Evolutionary conservation across 2,797 vertebrate genomes (phyloP), one percentile per base, ranked within the genome.

Genomic region (Siniperca undulata): DNA sequence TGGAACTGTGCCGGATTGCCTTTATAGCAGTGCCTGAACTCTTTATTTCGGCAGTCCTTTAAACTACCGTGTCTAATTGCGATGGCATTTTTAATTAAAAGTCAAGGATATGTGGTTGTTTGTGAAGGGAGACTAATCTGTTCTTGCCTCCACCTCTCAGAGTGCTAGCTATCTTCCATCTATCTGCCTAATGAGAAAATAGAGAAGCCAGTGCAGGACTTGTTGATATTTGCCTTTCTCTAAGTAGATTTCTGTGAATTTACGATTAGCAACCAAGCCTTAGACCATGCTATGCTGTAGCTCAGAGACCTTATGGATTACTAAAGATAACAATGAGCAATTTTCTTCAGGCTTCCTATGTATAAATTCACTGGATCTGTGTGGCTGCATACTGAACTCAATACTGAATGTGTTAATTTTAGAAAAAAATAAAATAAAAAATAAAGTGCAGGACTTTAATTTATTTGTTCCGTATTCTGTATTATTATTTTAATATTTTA

Each of bases 61-160:
- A 96, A 96, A 95, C 93, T 93, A 93, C 95, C 87, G 86, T 95
- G 94, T 96, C 95, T 96, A 96, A 96, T 96, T 96, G 95, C 87
- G 80, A 94, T 96, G 95, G 95, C 94, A 95, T 95, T 96, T 96
- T 96, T 96, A 96, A 96, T 96, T 96, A 96, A 96, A 95, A 96
- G 94, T 95, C 94, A 95, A 96, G 94, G 94, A 95, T 95, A 95
- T 95, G 93, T 94, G 93, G 93, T 95, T 96, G 95, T 96, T 96
- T 96, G 95, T 93, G 92, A 94, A 88, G 93, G 91, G 92, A 94
- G 92, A 94, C 93, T 96, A 95, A 96, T 96, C 95, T 94, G 85
- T 93, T 93, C 94, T 90, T 93, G 93, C 92, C 93, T 93, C 83
- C 85, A 88, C 93, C 92, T 94, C 89, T 94, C 87, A 78, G 83